Evolutionary conservation across 2,888 invertebrate genomes (phyloP).

Genomic region (Cristatella mucedo): DNA sequence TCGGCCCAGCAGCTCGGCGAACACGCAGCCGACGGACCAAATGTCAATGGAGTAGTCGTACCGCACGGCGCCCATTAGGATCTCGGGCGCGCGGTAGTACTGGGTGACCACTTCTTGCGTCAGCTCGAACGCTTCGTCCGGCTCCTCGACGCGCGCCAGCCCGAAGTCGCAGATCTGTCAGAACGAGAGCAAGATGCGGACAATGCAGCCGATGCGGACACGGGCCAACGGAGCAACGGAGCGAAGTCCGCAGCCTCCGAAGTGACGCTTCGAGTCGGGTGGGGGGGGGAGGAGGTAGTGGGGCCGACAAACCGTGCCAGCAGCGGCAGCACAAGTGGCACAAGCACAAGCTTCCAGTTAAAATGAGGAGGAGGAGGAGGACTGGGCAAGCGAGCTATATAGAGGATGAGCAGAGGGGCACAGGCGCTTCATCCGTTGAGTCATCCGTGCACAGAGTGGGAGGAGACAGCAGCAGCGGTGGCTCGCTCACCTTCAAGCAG

Average conservation of each 20-base stretch:
- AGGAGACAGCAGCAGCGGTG: no score
- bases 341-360: no score
- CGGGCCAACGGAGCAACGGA: no score
- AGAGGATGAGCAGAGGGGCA: not conserved
- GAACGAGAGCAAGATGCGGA: no score
- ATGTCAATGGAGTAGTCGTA: conserved; percentile 93
- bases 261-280: no score
- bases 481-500: conserved; percentile 61
- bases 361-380: not conserved
- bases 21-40: conserved; percentile 98
- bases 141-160: conserved; percentile 88
- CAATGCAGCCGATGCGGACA: no score
- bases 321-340: no score
- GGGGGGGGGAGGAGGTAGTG: no score
- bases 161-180: conserved; percentile 99
- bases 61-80: conserved; percentile 93
- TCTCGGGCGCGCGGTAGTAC: conserved; percentile 96
- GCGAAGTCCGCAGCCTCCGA: no score
- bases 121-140: conserved; percentile 75
- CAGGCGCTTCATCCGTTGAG: no score
- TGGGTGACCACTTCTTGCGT: conserved; percentile 99
- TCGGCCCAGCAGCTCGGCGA: conserved; percentile 85
- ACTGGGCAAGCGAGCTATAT: not conserved
- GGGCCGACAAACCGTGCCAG: no score
- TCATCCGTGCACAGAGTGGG: no score